Base-by-base conservation (phyloP, 2,797 vertebrate genomes). In the Numenius phaeopus region DNA sequence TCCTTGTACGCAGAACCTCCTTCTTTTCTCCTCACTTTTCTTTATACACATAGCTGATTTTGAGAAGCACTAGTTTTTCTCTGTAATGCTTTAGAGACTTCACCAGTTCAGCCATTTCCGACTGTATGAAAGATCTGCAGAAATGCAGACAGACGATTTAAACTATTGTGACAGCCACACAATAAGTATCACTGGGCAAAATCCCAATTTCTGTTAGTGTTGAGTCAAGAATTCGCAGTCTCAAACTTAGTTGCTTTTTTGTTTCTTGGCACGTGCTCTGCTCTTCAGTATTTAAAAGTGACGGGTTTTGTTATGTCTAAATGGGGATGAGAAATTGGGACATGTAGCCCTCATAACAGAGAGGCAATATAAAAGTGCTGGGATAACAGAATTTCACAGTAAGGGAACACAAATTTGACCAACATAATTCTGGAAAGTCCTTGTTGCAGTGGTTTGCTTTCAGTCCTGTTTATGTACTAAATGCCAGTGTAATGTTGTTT, bases 401-500 rank as follows among this genome's bases (percentile, higher is more conserved):
- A 34, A 71, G 34, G 55, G 34, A 58, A 27, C 32, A 8, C 0
- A 0, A 64, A 23, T 22, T 16, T 27, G 32, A 84, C 5, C 19
- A 2, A 27, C 26, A 19, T 23, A 24, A 3, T 70, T 77, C 30
- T 80, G 44, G 47, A 61, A 17, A 58, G 58, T 76, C 62, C 1
- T 0, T 62, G 13, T 46, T 66, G 61, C 42, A 30, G 52, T 57
- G 17, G 2, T 89, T 94, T 90, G 32, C 55, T 85, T 73, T 37
- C 26, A 32, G 27, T 30, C n/a, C 54, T 90, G 52, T 71, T 84
- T 75, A 30, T 59, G 7, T 69, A 32, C 81, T 92, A 94, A 96
- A 58, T 73, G 54, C 11, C 23, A 49, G 20, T 61, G 79, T 77
- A 14, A 91, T 85, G 78, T 97, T 95, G 49, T 97, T 98, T 97